Base-by-base conservation (phyloP, 2,888 invertebrate genomes). In the Sarcophaga carnaria region DNA sequence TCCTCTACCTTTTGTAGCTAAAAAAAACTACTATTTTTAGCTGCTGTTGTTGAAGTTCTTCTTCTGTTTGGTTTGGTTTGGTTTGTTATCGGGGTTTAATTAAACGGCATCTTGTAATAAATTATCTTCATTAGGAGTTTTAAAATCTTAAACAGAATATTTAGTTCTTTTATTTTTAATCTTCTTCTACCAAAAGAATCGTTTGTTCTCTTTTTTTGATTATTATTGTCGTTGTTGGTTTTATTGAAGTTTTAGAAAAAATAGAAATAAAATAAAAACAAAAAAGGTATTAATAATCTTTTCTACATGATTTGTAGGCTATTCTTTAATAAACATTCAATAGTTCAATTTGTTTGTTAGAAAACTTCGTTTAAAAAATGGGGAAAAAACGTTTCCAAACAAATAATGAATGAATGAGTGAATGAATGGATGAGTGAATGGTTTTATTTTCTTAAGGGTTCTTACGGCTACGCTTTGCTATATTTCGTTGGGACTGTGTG, bases 81-180 rank as follows among this genome's bases (percentile, higher is more conserved):
- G 54, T 12, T 54, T 20, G 88, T 92, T 93, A 93, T 93, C 93
- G 91, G 92, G 90, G 90, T 92, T 93, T 93, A 93, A 93, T 93
- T 93, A 93, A 93, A 93, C 92, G 92, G 90, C 92, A 93, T 93
- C 93, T 92, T 90, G 92, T 93, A 93, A 93, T 93, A 93, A 93
- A 93, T 93, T 93, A 93, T 93, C 93, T 93, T 93, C 93, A 92
- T 93, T 93, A 93, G 37, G 37, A 37, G 91, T 90, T 88, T 89
- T 54, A 17, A 89, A 82, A 90, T 89, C 90, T 89, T 89, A 89
- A 88, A 88, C 89, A 90, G 17, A 54, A 88, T 88, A 88, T 83
- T 88, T 62, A 81, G 75, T 88, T 72, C 47, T 79, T 79, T 45
- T 75, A 49, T 75, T 22, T 71, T 27, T 54, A 12, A 54, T 54